These are phyloP conservation scores for Smutsia temminckii DNA, from an alignment of 2,797 vertebrate species.

Conservation along the genomic window DNA sequence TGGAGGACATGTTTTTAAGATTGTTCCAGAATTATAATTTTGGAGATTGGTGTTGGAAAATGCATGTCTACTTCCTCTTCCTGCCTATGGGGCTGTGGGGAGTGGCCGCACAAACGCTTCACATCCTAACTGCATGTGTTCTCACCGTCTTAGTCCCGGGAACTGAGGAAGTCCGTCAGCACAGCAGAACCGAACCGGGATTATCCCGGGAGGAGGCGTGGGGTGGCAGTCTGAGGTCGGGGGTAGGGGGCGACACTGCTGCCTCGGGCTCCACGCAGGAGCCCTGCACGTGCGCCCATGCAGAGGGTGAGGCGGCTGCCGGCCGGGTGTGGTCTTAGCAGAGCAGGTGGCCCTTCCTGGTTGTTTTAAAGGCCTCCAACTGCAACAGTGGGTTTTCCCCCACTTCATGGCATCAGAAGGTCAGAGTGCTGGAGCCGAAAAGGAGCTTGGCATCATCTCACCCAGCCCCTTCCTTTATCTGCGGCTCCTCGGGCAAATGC, in stretches of 20 bases:
- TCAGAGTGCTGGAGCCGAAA: not conserved
- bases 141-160: not conserved
- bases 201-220: not conserved
- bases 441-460: not conserved
- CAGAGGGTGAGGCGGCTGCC: too few species aligned
- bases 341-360: not conserved
- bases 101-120: not conserved
- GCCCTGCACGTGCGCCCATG: not conserved
- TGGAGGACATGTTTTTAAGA: not conserved
- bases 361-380: not conserved
- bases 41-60: not conserved
- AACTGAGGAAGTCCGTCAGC: not conserved
- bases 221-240: not conserved
- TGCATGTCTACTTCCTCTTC: not conserved
- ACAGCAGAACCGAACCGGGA: not conserved
- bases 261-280: not conserved
- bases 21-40: not conserved
- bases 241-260: too few species aligned
- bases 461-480: not conserved
- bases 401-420: not conserved
- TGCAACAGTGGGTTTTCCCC: not conserved
- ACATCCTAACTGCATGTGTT: not conserved
- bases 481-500: slow-evolving; percentile 18
- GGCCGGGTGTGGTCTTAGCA: not conserved
- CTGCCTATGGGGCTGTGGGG: not conserved